These are phyloP conservation scores for Emydoidea blandingii DNA, from an alignment of 2,797 vertebrate species.

Conservation along the genomic window DNA sequence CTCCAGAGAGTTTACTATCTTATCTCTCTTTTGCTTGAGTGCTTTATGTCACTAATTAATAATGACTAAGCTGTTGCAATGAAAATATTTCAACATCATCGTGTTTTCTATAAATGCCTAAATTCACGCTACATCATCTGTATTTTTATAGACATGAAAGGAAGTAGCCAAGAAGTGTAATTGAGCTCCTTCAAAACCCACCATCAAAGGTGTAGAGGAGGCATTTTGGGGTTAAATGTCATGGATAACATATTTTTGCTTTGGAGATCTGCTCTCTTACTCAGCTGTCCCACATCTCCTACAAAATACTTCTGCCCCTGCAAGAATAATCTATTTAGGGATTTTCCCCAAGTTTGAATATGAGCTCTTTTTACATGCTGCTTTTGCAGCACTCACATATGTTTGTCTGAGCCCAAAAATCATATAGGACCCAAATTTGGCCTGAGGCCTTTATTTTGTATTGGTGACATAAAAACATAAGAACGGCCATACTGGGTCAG, in stretches of 20 bases:
- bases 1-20: too few relatives aligned
- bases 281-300: not conserved
- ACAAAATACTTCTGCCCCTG: accelerated
- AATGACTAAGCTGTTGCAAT: not conserved
- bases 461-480: too few relatives aligned
- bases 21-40: not conserved
- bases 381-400: not conserved
- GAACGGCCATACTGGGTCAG: too few relatives aligned
- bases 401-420: not conserved
- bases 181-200: not conserved
- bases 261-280: not conserved
- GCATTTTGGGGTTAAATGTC: not conserved
- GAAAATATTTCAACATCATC: not conserved
- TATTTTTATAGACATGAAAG: not conserved
- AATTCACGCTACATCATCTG: not conserved
- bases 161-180: not conserved
- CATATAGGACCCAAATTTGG: not conserved
- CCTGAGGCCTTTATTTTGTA: not conserved
- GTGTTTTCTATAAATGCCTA: slow-evolving; percentile 5
- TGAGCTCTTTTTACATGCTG: not conserved
- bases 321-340: not conserved
- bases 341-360: not conserved
- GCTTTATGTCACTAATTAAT: slow-evolving; percentile 9
- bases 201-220: not conserved
- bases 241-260: accelerated